Conservation (phyloP, 2,888 invertebrate species). For the Eucera pruinosa region DNA sequence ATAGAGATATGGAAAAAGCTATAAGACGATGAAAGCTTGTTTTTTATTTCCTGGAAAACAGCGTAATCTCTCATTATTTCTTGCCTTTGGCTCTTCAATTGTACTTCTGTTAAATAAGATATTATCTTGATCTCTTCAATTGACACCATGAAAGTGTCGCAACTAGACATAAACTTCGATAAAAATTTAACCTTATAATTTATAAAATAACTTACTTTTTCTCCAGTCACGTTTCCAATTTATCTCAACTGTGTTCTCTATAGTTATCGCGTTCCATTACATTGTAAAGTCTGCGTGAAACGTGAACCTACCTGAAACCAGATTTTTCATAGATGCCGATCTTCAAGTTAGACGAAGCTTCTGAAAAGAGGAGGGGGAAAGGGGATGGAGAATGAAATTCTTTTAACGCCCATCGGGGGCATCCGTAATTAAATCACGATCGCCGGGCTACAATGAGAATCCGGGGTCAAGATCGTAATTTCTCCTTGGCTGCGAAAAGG, state of each 20-base stretch:
- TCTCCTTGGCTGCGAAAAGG: slow-evolving; percentile 31
- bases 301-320: slow-evolving; percentile 20
- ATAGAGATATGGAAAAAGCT: too few species aligned
- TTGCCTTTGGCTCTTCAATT: too few species aligned
- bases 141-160: too few species aligned
- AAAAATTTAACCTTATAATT: too few species aligned
- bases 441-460: slow-evolving; percentile 41
- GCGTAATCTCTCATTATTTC: too few species aligned
- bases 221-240: slow-evolving; percentile 1
- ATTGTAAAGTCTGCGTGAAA: slow-evolving; percentile 8
- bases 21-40: too few species aligned
- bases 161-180: too few species aligned
- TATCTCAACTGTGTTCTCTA: slow-evolving; percentile 17
- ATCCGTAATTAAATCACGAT: slow-evolving; percentile 65
- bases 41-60: too few species aligned
- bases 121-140: too few species aligned
- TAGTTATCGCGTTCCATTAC: slow-evolving; percentile 25
- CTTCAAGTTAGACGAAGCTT: slow-evolving; percentile 13
- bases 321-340: slow-evolving; percentile 55
- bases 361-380: background rate
- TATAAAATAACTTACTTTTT: too few species aligned
- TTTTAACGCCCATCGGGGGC: slow-evolving; percentile 44
- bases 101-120: too few species aligned
- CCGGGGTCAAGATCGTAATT: slow-evolving; percentile 55
- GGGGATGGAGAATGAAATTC: slow-evolving; percentile 3